Percentiles rank a stretch among this genome's conserved stretches.
Evolutionary conservation across 2,888 invertebrate species (phyloP).

Genomic region (Stenurella melanura): DNA sequence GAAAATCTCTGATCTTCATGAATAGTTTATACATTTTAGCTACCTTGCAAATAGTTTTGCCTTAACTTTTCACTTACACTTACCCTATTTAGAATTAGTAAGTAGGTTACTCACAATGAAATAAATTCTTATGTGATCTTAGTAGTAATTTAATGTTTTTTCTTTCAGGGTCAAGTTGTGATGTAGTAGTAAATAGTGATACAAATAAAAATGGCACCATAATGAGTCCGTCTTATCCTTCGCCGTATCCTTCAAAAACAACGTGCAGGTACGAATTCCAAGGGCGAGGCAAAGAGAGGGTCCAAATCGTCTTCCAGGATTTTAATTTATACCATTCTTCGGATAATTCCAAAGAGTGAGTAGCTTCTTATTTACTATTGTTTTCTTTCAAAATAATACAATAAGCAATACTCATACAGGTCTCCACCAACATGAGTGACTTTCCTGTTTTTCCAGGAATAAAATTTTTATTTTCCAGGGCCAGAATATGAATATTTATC

Average conservation of each 20-base stretch:
- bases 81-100: neutral
- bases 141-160: slow-evolving; percentile 40
- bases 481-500: too few species aligned
- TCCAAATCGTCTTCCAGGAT: slow-evolving; percentile 89
- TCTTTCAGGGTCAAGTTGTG: slow-evolving; percentile 84
- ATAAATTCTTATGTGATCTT: neutral
- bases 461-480: too few species aligned
- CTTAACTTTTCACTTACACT: neutral
- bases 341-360: slow-evolving; percentile 80
- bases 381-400: neutral
- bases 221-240: slow-evolving; percentile 89
- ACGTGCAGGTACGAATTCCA: slow-evolving; percentile 94
- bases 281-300: slow-evolving; percentile 88
- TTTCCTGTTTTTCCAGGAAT: too few species aligned
- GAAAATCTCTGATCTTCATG: too few species aligned
- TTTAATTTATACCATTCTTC: slow-evolving; percentile 85
- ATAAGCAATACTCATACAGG: too few species aligned
- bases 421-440: too few species aligned
- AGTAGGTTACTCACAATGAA: neutral
- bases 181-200: slow-evolving; percentile 86
- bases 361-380: neutral
- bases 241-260: slow-evolving; percentile 85
- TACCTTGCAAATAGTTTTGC: neutral
- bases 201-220: slow-evolving; percentile 88
- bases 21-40: neutral